Base-by-base conservation (phyloP, 2,797 vertebrate species). In the Rhynchotus rufescens region DNA sequence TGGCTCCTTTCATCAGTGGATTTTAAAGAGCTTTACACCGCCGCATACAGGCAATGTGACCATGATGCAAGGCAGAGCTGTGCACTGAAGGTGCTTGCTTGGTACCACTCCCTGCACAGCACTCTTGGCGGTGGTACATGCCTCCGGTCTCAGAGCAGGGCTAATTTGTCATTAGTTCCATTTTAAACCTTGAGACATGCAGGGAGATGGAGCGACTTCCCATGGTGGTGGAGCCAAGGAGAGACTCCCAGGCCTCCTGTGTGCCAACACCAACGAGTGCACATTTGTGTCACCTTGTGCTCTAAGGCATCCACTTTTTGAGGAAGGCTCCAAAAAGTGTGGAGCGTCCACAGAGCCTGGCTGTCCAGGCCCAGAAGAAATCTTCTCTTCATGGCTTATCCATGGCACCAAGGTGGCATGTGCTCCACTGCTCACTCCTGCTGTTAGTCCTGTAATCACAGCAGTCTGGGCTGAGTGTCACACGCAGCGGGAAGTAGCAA, bases 331-430 rank as follows among this genome's bases (percentile, higher is more conserved):
- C 75, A 15, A 78, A 67, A 59, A 84, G 9, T 1, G 1, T 45
- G n/a, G 49, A 6, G 26, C 1, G 4, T 47, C 36, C 1, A 0
- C 74, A 80, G 47, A 86, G 13, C 7, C 40, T 30, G 15, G 26
- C 9, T 10, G 15, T 30, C 52, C 52, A 54, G 52, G 52, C 52
- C 38, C 40, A 28, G 26, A 44, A 42, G 40, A 64, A 42, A 12
- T 25, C 38, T 30, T 40, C 21, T 12, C 34, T 11, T 19, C 26
- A 30, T 26, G 38, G 25, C 9, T 42, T 30, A 40, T 28, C 19
- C 40, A 30, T 12, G 11, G 16, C 28, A 30, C 28, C 16, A 19
- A 19, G 28, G 4, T 28, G 42, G 1, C 0, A 0, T 1, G 9
- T 45, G 65, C 5, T 15, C 38, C 68, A 60, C 3, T 2, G 26